Evolutionary conservation across 2,797 vertebrate species (phyloP).

Genomic region (Lindbergichthys nudifrons): DNA sequence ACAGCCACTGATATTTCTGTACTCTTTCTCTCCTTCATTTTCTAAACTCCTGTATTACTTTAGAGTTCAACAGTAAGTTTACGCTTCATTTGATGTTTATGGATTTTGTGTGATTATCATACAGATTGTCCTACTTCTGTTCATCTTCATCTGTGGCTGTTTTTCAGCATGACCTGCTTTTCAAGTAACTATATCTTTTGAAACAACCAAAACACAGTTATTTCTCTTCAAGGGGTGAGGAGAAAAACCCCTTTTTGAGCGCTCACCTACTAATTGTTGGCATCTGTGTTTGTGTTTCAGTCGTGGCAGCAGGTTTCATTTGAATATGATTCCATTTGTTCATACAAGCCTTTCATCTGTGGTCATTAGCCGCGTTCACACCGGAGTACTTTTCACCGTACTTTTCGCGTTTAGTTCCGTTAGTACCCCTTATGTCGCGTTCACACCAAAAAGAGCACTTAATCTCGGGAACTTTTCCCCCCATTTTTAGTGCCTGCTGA

Average conservation of each 20-base stretch:
- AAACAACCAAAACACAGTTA: too few relatives aligned
- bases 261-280: background rate
- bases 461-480: too few relatives aligned
- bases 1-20: background rate
- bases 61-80: background rate
- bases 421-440: too few relatives aligned
- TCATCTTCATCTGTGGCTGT: background rate
- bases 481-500: too few relatives aligned
- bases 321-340: background rate
- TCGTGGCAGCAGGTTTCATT: slow-evolving; percentile 1
- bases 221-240: background rate
- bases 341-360: background rate
- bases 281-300: background rate
- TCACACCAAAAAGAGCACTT: too few relatives aligned
- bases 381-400: too few relatives aligned
- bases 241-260: background rate
- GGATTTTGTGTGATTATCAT: background rate
- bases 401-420: too few relatives aligned
- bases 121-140: slow-evolving; percentile 2
- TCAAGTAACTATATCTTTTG: background rate
- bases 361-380: too few relatives aligned
- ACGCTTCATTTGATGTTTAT: background rate
- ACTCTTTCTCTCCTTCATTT: background rate
- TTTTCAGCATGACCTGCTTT: background rate
- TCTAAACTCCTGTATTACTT: background rate